These are phyloP conservation scores for Pedetes capensis DNA, from an alignment of 2,113 vertebrate genomes.

Conservation along the genomic window DNA sequence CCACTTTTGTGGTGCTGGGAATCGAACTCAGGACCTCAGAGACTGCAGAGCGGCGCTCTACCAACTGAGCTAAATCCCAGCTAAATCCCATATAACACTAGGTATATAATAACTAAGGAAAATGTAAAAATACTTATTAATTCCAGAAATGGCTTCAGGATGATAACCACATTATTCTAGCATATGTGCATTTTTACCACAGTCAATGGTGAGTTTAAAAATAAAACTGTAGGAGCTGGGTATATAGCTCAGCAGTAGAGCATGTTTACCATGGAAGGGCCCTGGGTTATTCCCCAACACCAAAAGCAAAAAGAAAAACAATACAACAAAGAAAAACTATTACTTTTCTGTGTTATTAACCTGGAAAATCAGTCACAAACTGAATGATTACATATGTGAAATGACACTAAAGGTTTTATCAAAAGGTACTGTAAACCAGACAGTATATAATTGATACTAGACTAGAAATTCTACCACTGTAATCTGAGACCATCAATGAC, in stretches of 20 bases:
- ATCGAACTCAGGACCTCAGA: no score
- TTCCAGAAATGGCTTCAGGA: neutral
- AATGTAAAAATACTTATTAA: slow-evolving; percentile 16
- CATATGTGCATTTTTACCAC: neutral
- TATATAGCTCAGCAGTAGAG: neutral
- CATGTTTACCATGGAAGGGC: neutral
- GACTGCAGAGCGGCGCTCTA: no score
- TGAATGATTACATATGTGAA: neutral
- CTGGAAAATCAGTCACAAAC: neutral
- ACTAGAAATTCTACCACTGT: neutral
- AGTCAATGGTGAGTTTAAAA: neutral
- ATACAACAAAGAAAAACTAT: no score
- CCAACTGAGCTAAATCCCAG: no score
- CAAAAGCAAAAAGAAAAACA: neutral
- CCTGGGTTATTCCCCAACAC: neutral
- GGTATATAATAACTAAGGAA: neutral
- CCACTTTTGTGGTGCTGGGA: no score
- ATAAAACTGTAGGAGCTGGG: neutral
- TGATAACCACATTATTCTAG: neutral
- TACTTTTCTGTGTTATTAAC: neutral
- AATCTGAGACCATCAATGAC: neutral
- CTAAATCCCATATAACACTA: no score
- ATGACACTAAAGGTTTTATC: neutral
- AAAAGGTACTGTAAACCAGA: neutral
- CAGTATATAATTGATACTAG: neutral